These are phyloP conservation scores for Coracias cyanogaster DNA, from an alignment of 2,797 vertebrate species.

Conservation along the genomic window DNA sequence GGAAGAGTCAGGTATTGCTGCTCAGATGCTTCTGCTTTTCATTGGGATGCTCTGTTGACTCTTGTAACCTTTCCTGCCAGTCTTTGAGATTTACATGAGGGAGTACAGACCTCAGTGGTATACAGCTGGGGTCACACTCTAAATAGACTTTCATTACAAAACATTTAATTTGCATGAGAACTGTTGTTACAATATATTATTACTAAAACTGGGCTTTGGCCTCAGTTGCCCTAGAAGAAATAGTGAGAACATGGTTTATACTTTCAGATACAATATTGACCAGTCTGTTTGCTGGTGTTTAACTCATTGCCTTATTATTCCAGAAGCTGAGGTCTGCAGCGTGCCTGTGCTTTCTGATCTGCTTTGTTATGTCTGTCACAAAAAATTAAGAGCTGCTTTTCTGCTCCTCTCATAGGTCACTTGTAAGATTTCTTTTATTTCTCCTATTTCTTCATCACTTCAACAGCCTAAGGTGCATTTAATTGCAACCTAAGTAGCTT, in stretches of 20 bases:
- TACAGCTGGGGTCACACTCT: not conserved
- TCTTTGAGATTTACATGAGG: not conserved
- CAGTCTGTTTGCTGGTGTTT: not conserved
- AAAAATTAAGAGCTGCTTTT: not conserved
- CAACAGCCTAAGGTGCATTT: conserved; percentile 28
- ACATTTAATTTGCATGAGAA: not conserved
- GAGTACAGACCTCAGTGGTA: not conserved
- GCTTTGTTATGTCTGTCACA: not conserved
- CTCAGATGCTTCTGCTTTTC: not conserved
- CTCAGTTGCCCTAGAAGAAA: not conserved
- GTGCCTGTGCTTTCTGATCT: not conserved
- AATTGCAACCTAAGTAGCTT: conserved; percentile 50
- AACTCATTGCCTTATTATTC: not conserved
- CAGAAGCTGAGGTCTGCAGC: not conserved
- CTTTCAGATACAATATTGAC: not conserved
- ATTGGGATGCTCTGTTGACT: not conserved
- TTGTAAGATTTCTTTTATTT: not conserved
- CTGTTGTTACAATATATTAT: not conserved
- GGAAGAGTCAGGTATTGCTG: not conserved
- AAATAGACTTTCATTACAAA: not conserved
- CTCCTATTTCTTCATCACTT: conserved; percentile 7
- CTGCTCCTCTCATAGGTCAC: not conserved
- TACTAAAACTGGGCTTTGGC: not conserved
- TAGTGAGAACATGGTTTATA: not conserved
- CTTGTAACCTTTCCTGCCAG: not conserved